Percentiles rank a stretch among this genome's conserved stretches.
phyloP scores from a whole-genome alignment of 2,113 vertebrate genomes.

The Rafetus swinhoei region DNA sequence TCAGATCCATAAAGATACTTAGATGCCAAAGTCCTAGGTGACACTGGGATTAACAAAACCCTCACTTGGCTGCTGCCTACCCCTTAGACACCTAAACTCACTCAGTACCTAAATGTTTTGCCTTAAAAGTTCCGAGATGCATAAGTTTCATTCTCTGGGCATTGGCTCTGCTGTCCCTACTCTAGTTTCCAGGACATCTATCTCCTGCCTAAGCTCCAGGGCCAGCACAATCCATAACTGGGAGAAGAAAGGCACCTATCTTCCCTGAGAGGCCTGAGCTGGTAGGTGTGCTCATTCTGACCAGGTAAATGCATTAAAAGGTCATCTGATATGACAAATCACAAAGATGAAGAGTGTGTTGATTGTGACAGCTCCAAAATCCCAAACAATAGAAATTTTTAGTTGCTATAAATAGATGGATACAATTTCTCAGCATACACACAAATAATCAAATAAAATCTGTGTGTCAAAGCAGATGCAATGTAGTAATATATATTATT shows the following conservation, averaged over 20 bases:
- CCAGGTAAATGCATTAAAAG: not conserved
- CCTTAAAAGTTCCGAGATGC: not conserved
- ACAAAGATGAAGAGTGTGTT: not conserved
- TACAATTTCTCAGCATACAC: not conserved
- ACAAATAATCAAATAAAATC: not conserved
- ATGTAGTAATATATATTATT: not conserved
- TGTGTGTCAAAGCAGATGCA: not conserved
- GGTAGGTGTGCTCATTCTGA: not conserved
- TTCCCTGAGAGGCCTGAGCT: not conserved
- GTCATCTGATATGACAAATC: not conserved
- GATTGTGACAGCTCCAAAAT: not conserved
- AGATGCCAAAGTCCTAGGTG: no score
- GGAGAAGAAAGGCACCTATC: not conserved
- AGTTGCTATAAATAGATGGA: not conserved
- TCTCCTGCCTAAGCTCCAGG: not conserved
- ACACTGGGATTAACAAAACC: not conserved
- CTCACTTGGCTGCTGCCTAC: not conserved
- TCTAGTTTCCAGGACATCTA: not conserved
- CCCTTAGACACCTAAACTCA: not conserved
- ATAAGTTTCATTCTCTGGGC: not conserved
- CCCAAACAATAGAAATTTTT: not conserved
- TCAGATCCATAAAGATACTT: not conserved
- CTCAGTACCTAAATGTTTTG: not conserved
- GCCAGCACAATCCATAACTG: not conserved
- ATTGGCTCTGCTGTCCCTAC: not conserved